phyloP scores from a whole-genome alignment of 2,113 vertebrate species.

The Amphilophus citrinellus region DNA sequence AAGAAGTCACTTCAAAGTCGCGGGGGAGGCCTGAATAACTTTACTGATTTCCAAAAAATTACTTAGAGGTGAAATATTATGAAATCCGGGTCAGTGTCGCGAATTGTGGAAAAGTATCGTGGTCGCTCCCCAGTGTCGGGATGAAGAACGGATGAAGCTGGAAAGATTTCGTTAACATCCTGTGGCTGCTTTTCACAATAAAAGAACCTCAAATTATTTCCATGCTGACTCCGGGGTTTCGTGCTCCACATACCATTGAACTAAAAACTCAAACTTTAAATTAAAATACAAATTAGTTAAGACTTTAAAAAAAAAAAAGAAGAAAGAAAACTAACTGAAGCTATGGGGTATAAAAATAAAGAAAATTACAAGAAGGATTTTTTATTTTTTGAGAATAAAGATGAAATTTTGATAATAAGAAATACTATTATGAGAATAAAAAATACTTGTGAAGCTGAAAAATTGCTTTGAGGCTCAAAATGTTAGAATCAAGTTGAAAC shows the following conservation, averaged over 20 bases:
- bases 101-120: not conserved
- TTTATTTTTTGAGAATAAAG: not conserved
- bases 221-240: not conserved
- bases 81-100: not conserved
- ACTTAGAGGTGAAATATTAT: accelerated
- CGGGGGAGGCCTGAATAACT: not conserved
- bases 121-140: not conserved
- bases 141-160: not conserved
- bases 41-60: not conserved
- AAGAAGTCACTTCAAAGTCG: not conserved
- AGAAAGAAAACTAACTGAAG: not conserved
- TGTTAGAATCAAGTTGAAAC: not conserved
- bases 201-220: not conserved
- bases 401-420: not conserved
- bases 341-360: not conserved
- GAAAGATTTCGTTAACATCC: not conserved
- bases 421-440: not conserved
- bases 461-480: not conserved
- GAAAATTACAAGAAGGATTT: too few species aligned
- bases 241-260: not conserved
- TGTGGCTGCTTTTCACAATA: slow-evolving; percentile 46
- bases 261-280: not conserved
- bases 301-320: not conserved
- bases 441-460: accelerated
- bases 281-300: not conserved